Percentiles rank a stretch among this genome's conserved stretches.
phyloP scores from a whole-genome alignment of 2,888 invertebrate species.

The Epirrhoe tristata region DNA sequence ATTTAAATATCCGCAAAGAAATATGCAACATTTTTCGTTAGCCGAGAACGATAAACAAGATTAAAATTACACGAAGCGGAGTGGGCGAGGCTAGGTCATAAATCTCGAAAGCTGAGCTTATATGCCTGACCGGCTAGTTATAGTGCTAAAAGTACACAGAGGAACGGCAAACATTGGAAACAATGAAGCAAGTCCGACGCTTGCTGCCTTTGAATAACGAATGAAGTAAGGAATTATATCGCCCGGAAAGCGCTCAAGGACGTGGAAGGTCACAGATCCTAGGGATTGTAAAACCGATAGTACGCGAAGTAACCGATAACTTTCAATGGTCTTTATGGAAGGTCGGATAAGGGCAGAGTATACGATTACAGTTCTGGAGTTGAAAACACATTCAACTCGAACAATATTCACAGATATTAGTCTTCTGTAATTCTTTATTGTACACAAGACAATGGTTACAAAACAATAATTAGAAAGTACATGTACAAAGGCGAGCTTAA shows the following conservation, averaged over 20 bases:
- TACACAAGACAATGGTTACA: no score
- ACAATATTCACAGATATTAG: neutral
- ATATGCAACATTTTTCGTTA: conserved; percentile 50
- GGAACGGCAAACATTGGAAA: conserved; percentile 50
- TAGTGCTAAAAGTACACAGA: conserved; percentile 47
- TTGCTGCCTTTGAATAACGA: conserved; percentile 47
- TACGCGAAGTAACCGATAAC: conserved; percentile 23
- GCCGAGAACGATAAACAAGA: conserved; percentile 64
- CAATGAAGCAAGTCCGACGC: conserved; percentile 44
- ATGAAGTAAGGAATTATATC: conserved; percentile 47
- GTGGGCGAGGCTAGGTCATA: conserved; percentile 55
- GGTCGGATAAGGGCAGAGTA: conserved; percentile 19
- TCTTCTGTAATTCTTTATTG: no score
- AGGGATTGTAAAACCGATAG: conserved; percentile 30
- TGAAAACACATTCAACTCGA: conserved; percentile 3
- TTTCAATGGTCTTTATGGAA: conserved; percentile 16
- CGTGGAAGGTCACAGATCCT: conserved; percentile 44
- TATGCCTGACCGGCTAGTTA: conserved; percentile 52
- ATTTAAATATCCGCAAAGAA: conserved; percentile 47
- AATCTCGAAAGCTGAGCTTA: conserved; percentile 55
- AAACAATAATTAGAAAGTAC: no score
- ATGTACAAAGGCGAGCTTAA: no score
- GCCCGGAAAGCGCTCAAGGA: conserved; percentile 37
- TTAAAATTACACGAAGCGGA: conserved; percentile 68
- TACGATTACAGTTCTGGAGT: neutral